Conservation (phyloP, 2,113 vertebrate genomes). For the Hydrochoerus hydrochaeris region DNA sequence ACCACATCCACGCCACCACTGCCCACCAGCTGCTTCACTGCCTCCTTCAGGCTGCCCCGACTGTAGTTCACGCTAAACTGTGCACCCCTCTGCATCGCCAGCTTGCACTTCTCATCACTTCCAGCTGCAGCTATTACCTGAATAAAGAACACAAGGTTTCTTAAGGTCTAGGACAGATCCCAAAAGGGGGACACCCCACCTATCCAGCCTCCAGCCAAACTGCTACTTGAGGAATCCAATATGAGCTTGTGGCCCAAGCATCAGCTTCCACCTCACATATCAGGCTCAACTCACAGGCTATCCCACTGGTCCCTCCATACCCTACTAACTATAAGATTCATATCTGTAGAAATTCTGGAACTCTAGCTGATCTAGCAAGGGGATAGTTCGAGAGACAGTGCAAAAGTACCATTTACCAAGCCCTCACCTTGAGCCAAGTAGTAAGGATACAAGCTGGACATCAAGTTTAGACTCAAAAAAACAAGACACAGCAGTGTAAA, state of each 20-base stretch:
- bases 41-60: slow-evolving; percentile 69
- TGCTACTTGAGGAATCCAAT: neutral
- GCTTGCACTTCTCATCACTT: slow-evolving; percentile 56
- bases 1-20: slow-evolving; percentile 43
- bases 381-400: neutral
- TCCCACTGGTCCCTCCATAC: neutral
- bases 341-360: neutral
- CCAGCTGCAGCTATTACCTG: slow-evolving; percentile 74
- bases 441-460: neutral
- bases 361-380: neutral
- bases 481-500: neutral
- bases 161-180: neutral
- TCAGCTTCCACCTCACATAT: neutral
- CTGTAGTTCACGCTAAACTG: slow-evolving; percentile 62
- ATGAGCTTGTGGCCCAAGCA: neutral
- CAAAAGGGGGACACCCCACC: neutral
- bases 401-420: neutral
- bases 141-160: neutral
- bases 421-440: neutral
- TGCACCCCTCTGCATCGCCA: slow-evolving; percentile 43
- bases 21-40: slow-evolving; percentile 65
- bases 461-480: neutral
- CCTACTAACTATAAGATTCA: neutral
- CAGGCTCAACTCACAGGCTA: neutral
- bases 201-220: neutral